Evolutionary conservation across 2,113 vertebrate genomes (phyloP).

Genomic region (Solenodon paradoxus): DNA sequence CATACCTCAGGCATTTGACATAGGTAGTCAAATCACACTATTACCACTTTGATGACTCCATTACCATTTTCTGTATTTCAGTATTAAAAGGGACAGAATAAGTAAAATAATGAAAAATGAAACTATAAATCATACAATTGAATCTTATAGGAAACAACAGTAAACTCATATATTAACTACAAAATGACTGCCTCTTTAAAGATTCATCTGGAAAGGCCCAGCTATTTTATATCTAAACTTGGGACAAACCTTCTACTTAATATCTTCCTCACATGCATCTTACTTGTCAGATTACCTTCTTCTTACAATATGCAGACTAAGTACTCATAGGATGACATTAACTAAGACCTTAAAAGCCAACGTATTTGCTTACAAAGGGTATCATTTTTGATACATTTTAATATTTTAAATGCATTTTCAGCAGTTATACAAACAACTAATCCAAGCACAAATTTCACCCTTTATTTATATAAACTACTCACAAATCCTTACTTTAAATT

Average conservation of each 20-base stretch:
- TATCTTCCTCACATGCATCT: background rate
- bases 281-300: background rate
- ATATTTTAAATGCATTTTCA: background rate
- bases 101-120: constrained; percentile 13
- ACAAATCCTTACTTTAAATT: background rate
- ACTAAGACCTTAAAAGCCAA: background rate
- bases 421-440: background rate
- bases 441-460: background rate
- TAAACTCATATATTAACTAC: background rate
- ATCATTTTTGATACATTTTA: background rate
- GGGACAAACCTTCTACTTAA: background rate
- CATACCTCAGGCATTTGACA: background rate
- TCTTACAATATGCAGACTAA: background rate
- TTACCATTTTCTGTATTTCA: constrained; percentile 32
- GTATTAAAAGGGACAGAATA: background rate
- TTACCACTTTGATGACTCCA: background rate
- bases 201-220: background rate
- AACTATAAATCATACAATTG: background rate
- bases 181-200: background rate
- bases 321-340: background rate
- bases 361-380: background rate
- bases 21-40: background rate
- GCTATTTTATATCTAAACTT: constrained; percentile 24
- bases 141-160: background rate
- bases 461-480: background rate